A percentile compares a stretch with the other conserved stretches of the same genome.
These are phyloP conservation scores for Pseudois nayaur DNA, from an alignment of 2,113 vertebrate species.

Conservation along the genomic window DNA sequence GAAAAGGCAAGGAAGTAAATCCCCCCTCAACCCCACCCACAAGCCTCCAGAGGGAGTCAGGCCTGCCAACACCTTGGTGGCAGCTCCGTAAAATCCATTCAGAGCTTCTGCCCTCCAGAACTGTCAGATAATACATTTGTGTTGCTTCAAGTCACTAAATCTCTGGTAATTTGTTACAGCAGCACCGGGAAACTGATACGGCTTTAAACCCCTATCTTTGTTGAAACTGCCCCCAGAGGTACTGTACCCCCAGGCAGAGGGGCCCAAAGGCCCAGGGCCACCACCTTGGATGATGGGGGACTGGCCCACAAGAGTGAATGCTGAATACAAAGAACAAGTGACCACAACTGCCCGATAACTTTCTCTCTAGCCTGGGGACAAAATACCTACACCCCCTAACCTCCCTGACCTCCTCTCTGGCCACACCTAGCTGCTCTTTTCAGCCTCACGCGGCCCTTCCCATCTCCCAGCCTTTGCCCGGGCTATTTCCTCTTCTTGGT, in stretches of 20 bases:
- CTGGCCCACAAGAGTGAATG: neutral
- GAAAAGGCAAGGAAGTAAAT: rapidly evolving
- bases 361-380: neutral
- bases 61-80: neutral
- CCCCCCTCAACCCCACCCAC: neutral
- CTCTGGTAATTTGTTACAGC: neutral
- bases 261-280: neutral
- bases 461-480: rapidly evolving
- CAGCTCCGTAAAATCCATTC: rapidly evolving
- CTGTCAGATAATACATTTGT: rapidly evolving
- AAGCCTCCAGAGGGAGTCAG: neutral
- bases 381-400: neutral
- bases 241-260: neutral
- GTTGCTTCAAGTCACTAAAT: rapidly evolving
- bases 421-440: neutral
- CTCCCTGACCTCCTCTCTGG: neutral
- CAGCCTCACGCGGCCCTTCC: neutral
- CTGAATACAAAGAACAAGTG: neutral
- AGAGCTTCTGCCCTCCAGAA: neutral
- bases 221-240: neutral
- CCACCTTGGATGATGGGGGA: neutral
- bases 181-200: rapidly evolving
- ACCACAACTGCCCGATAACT: neutral
- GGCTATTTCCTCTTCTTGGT: neutral
- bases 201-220: rapidly evolving